A percentile compares a stretch with the other conserved stretches of the same genome.
These are phyloP conservation scores for Mythimna ferrago DNA, from an alignment of 2,888 invertebrate species.

Conservation along the genomic window DNA sequence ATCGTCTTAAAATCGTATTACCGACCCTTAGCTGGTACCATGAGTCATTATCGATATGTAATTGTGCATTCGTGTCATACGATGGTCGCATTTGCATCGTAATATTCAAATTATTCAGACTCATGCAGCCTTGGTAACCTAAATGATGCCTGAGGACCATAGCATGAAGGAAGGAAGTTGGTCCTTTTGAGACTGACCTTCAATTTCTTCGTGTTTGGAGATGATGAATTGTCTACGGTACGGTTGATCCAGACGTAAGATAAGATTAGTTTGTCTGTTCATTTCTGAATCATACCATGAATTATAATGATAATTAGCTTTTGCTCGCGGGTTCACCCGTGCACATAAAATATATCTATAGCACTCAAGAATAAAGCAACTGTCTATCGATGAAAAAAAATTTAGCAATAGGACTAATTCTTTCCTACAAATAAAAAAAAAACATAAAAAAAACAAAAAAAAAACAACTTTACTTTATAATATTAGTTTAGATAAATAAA, in stretches of 20 bases:
- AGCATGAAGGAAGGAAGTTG: constrained; percentile 60
- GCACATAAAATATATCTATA: too few relatives aligned
- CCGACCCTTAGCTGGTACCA: constrained; percentile 27
- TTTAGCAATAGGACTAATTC: too few relatives aligned
- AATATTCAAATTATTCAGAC: constrained; percentile 59
- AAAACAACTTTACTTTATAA: too few relatives aligned
- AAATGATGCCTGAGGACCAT: constrained; percentile 57
- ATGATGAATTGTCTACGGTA: constrained; percentile 17
- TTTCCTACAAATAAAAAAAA: too few relatives aligned
- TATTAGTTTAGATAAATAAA: too few relatives aligned
- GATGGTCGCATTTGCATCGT: constrained; percentile 54
- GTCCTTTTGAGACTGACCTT: constrained; percentile 57
- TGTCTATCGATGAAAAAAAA: too few relatives aligned
- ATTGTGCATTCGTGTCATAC: constrained; percentile 61
- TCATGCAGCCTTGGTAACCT: constrained; percentile 56
- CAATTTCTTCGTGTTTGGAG: constrained; percentile 17
- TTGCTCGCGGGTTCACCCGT: too few relatives aligned
- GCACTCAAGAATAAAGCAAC: too few relatives aligned
- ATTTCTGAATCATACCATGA: background rate
- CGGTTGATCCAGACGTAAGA: constrained; percentile 17
- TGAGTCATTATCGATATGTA: constrained; percentile 53
- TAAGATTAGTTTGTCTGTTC: background rate
- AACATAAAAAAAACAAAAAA: too few relatives aligned
- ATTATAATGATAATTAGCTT: background rate
- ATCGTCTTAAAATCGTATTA: constrained; percentile 48